phyloP scores from a whole-genome alignment of 1,140 invertebrate genomes.

The Diprion similis region DNA sequence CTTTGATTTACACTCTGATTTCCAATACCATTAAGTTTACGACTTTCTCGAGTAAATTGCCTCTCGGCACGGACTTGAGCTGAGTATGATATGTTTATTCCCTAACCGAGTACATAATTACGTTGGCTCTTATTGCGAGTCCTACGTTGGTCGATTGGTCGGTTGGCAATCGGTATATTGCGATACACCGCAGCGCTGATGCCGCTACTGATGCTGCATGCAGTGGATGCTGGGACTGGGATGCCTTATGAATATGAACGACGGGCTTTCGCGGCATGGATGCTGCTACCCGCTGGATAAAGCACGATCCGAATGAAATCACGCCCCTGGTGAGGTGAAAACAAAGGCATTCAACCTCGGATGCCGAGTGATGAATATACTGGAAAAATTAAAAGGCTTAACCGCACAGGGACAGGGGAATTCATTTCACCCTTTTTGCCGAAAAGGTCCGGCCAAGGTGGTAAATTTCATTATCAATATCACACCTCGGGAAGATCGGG shows the following conservation, averaged over 20 bases:
- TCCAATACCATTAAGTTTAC: too few relatives aligned
- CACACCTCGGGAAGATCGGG: too few relatives aligned
- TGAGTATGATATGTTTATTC: constrained; percentile 45
- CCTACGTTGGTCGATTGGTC: not conserved
- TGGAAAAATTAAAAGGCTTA: too few relatives aligned
- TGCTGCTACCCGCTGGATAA: not conserved
- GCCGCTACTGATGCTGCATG: not conserved
- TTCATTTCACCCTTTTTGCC: too few relatives aligned
- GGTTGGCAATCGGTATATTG: not conserved
- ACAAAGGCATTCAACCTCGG: too few relatives aligned
- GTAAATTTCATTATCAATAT: too few relatives aligned
- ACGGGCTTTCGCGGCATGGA: not conserved
- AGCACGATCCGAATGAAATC: not conserved
- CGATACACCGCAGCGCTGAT: not conserved
- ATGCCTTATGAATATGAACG: not conserved
- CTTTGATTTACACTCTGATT: too few relatives aligned
- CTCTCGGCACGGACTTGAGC: not conserved
- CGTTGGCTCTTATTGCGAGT: constrained; percentile 1
- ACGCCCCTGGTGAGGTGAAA: too few relatives aligned
- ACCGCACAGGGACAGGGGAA: too few relatives aligned
- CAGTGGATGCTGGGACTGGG: not conserved
- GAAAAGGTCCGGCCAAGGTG: too few relatives aligned
- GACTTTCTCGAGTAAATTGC: too few relatives aligned
- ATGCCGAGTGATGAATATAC: too few relatives aligned
- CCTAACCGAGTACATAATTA: constrained; percentile 34